These are phyloP conservation scores for Aricia agestis DNA, from an alignment of 1,140 invertebrate genomes.

Conservation along the genomic window DNA sequence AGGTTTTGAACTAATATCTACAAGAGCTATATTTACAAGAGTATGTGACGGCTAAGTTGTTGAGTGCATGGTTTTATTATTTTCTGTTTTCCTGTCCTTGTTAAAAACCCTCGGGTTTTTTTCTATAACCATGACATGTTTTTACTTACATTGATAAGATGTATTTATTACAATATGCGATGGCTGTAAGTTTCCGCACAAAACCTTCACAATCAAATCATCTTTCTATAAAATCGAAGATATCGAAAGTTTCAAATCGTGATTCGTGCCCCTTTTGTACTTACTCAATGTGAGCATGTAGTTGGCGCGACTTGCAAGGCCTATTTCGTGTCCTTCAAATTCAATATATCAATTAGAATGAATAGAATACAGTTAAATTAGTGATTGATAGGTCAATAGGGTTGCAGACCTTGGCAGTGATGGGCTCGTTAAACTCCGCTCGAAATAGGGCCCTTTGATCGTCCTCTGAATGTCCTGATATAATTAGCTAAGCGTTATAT, in stretches of 20 bases:
- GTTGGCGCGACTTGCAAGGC: background rate
- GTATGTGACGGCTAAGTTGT: background rate
- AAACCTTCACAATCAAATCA: background rate
- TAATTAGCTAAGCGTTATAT: slow-evolving; percentile 28
- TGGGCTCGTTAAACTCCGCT: slow-evolving; percentile 25
- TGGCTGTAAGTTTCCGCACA: background rate
- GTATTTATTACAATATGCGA: no score
- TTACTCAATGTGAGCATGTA: background rate
- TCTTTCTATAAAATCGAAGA: no score
- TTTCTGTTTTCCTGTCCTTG: background rate
- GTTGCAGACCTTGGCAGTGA: slow-evolving; percentile 30
- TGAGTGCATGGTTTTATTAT: background rate
- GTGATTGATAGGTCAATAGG: slow-evolving; percentile 19
- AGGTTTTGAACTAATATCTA: background rate
- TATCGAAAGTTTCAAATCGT: no score
- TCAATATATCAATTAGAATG: background rate
- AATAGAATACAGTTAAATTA: background rate
- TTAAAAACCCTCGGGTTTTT: background rate
- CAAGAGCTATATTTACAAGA: background rate
- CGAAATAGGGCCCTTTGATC: slow-evolving; percentile 29
- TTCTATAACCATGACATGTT: background rate
- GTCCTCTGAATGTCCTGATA: slow-evolving; percentile 10
- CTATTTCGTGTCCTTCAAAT: background rate
- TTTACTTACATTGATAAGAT: background rate
- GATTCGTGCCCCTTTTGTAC: background rate